A percentile compares a stretch with the other conserved stretches of the same genome.
phyloP scores from a whole-genome alignment of 2,888 invertebrate species.

The Thecocarcelia acutangulata region DNA sequence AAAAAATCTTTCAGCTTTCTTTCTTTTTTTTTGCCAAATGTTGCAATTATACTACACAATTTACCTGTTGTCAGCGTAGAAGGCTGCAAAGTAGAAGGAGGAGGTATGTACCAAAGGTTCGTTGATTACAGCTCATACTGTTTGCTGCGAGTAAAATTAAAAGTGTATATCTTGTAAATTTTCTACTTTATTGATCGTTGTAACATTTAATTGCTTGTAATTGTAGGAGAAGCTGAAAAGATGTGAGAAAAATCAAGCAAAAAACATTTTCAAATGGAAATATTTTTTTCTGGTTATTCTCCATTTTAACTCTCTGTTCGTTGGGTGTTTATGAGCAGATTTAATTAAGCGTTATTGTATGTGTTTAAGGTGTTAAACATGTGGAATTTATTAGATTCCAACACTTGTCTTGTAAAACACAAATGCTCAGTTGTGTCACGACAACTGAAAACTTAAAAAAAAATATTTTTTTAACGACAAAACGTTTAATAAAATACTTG shows the following conservation, averaged over 20 bases:
- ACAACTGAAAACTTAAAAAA: constrained; percentile 29
- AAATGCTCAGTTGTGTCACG: constrained; percentile 26
- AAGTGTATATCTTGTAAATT: constrained; percentile 58
- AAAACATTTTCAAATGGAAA: constrained; percentile 25
- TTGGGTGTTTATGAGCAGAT: constrained; percentile 33
- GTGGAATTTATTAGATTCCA: constrained; percentile 63
- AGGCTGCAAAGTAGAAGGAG: no score
- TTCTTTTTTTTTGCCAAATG: constrained; percentile 25
- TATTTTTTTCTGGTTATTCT: constrained; percentile 19
- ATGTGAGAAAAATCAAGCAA: constrained; percentile 3
- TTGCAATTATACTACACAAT: constrained; percentile 4
- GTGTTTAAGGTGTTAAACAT: constrained; percentile 65
- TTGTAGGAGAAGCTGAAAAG: constrained; percentile 45
- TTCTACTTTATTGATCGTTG: constrained; percentile 68
- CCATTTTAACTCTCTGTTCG: constrained; percentile 12
- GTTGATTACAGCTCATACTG: constrained; percentile 7
- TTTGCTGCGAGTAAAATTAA: constrained; percentile 22
- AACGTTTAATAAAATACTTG: constrained; percentile 7
- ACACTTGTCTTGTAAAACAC: constrained; percentile 46
- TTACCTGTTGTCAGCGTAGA: background rate
- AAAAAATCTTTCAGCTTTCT: background rate
- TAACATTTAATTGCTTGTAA: constrained; percentile 70
- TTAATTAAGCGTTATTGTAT: constrained; percentile 67
- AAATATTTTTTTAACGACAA: background rate
- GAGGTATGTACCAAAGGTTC: background rate